These are phyloP conservation scores for Halichoerus grypus DNA, from an alignment of 2,113 vertebrate genomes.

Conservation along the genomic window DNA sequence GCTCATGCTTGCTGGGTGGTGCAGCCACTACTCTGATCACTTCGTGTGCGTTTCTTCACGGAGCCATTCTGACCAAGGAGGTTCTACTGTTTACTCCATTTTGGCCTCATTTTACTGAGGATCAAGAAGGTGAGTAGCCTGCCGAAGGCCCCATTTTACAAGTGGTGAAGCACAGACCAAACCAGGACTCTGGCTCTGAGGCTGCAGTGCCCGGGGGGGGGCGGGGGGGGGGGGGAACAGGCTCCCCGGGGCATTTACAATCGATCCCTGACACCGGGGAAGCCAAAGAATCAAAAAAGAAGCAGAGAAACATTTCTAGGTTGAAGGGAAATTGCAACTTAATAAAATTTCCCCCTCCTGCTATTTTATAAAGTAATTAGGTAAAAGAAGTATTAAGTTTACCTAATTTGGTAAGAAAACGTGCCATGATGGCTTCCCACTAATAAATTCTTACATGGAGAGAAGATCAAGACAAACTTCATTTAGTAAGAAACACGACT, in stretches of 20 bases:
- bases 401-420: background rate
- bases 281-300: background rate
- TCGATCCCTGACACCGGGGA: background rate
- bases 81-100: background rate
- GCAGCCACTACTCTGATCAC: background rate
- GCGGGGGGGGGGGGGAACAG: background rate
- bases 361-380: background rate
- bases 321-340: background rate
- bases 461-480: background rate
- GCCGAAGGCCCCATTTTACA: background rate
- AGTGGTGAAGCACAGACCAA: fast-evolving
- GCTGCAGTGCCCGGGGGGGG: fast-evolving
- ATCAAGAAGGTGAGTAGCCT: background rate
- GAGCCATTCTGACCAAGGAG: background rate
- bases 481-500: fast-evolving
- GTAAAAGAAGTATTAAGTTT: background rate
- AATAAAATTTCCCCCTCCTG: background rate
- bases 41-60: too few relatives aligned
- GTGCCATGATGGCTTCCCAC: background rate
- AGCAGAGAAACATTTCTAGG: background rate
- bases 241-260: fast-evolving
- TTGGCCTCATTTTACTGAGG: background rate
- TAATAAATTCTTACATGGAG: background rate
- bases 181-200: fast-evolving
- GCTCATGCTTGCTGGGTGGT: fast-evolving